Base-by-base conservation (phyloP, 1,140 invertebrate genomes). In the Tetramorium simillimum region DNA sequence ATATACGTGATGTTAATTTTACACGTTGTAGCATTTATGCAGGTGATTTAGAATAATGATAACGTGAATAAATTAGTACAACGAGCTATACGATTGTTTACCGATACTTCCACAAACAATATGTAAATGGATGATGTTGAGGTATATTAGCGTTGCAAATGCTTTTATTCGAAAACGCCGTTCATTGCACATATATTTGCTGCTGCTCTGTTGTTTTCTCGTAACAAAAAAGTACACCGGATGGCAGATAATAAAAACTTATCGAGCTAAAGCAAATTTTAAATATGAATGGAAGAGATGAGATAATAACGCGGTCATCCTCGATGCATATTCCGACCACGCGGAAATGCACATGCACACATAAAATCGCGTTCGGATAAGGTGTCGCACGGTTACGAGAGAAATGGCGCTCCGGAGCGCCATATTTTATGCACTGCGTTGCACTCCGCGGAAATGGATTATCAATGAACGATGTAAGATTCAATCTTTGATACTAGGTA, bases 401-500 rank as follows among this genome's bases (percentile, higher is more conserved):
- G 24, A 63, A 78, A 77, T 62, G 24, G 58, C 14, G 43, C 76
- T 49, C 76, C 40, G 18, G 40, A 49, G 58, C 43, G 14, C 14
- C 24, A 33, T 49, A 78, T 49, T 49, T 78, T 49, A 37, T 46
- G 28, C 43, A 33, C 7, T 58, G 24, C 40, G 4, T 77, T 46
- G 58, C 21, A 46, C 76, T 24, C 5, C 21, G 24, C 40, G 24
- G 24, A 78, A 77, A 77, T 77, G 40, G 37, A 78, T 78, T 63
- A 33, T 49, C 40, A 78, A 63, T 67, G 40, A n/a, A 33, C 76
- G 58, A 63, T 46, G 43, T 78, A 78, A 63, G 40, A 33, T 78
- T 18, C 58, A 43, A 77, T 78, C 63, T 63, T 78, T 63, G 24
- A 78, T 78, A 37, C 5, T n/a, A 33, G 33, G 3, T 33, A 16